phyloP scores from a whole-genome alignment of 2,797 vertebrate genomes.

The Phalanger gymnotis region DNA sequence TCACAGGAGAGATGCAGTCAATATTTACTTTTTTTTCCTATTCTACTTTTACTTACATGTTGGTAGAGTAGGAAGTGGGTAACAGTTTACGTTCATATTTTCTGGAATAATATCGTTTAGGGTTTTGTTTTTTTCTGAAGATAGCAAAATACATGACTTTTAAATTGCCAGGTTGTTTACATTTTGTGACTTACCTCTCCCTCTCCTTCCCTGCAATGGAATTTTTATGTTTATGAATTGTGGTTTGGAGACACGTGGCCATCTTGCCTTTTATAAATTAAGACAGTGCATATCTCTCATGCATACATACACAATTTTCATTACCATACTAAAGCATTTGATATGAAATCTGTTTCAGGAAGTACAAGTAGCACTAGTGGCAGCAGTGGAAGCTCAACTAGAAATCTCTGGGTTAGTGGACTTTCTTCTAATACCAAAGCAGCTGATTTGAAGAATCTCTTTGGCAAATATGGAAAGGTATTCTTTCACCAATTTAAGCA shows the following conservation, averaged over 20 bases:
- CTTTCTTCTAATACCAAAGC: conserved; percentile 99
- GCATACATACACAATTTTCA: background rate
- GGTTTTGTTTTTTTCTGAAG: conserved; percentile 8
- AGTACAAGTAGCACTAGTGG: conserved; percentile 85
- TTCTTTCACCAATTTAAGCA: conserved; percentile 46
- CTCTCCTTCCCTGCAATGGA: too few species aligned
- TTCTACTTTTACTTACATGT: conserved; percentile 24
- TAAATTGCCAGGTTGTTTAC: background rate
- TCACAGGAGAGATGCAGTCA: conserved; percentile 2
- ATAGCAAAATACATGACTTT: conserved; percentile 33
- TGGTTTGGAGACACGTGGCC: conserved; percentile 38
- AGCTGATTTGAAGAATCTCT: conserved; percentile 98
- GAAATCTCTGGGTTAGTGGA: conserved; percentile 98
- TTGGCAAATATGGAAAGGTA: conserved; percentile 99
- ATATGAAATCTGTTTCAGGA: conserved; percentile 85
- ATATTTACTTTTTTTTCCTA: background rate
- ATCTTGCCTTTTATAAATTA: conserved; percentile 33
- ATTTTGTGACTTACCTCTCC: background rate
- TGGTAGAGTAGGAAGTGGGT: background rate
- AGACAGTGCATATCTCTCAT: background rate
- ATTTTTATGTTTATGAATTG: background rate
- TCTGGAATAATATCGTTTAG: background rate
- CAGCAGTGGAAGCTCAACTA: conserved; percentile 91
- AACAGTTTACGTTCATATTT: conserved; percentile 20
- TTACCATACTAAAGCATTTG: conserved; percentile 42